phyloP scores from a whole-genome alignment of 2,797 vertebrate genomes.

The Pipistrellus kuhlii region DNA sequence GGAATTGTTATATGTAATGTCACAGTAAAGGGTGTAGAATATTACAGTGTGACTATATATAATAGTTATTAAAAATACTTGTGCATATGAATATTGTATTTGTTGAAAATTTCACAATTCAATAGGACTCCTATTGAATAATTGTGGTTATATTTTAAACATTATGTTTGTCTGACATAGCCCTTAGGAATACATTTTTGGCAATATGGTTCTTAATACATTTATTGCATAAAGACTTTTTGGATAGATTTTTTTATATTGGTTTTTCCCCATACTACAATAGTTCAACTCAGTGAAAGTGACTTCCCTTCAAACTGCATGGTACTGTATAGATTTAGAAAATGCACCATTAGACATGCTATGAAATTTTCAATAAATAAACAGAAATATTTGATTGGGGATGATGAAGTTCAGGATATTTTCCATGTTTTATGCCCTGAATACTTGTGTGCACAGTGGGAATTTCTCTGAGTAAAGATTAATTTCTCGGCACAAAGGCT shows the following conservation, averaged over 20 bases:
- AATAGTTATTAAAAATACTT: slow-evolving; percentile 23
- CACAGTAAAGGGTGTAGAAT: neutral
- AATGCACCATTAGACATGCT: slow-evolving; percentile 34
- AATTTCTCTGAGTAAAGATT: slow-evolving; percentile 68
- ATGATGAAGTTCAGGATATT: slow-evolving; percentile 52
- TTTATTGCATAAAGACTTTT: slow-evolving; percentile 8
- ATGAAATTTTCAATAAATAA: slow-evolving; percentile 56
- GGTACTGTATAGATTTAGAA: slow-evolving; percentile 43
- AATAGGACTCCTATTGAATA: neutral
- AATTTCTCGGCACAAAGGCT: slow-evolving; percentile 71
- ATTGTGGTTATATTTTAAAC: slow-evolving; percentile 27
- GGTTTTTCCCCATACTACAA: neutral
- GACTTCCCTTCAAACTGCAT: slow-evolving; percentile 29
- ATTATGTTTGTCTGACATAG: neutral
- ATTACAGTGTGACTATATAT: neutral
- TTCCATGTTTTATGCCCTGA: slow-evolving; percentile 11
- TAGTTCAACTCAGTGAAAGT: slow-evolving; percentile 44
- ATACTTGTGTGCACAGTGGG: slow-evolving; percentile 24
- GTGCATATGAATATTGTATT: neutral
- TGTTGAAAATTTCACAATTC: slow-evolving; percentile 9
- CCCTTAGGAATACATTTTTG: slow-evolving; percentile 30
- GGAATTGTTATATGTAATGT: neutral
- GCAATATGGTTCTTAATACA: slow-evolving; percentile 11
- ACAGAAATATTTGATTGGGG: slow-evolving; percentile 31
- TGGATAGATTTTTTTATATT: neutral